Evolutionary conservation across 2,888 invertebrate species (phyloP), one percentile per base, ranked within the genome.

Genomic region (Caradrina clavipalpis): DNA sequence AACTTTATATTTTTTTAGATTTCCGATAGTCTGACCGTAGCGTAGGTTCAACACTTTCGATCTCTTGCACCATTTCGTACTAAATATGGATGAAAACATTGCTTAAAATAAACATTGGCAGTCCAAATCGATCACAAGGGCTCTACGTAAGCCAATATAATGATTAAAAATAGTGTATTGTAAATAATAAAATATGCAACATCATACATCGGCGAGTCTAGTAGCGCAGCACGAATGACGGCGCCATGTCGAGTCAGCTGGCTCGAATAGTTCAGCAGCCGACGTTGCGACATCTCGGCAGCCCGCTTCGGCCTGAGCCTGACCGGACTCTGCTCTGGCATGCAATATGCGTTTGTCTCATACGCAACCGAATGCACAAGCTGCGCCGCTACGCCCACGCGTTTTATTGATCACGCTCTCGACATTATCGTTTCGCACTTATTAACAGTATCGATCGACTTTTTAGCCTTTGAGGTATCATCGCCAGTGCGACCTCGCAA

Each of bases 401-500:
- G 72, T 64, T 72, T 66, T 77, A 75, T 81, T 73, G 76, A 76
- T 78, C 67, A 78, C 77, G 81, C 61, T 79, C 64, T 82, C 73
- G 77, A 78, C 78, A 76, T 66, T 75, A 81, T 77, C 79, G 49
- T 66, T 84, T 78, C 75, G 73, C 82, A 76, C 76, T 76, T 78
- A 84, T 80, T 76, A 78, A 78, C 78, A 72, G 73, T 84, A 87
- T 86, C 87, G 87, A 87, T 87, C 86, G 87, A 86, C 84, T 88
- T 88, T 86, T 87, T 82, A 85, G 83, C 82, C 82, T 88, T 83
- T 87, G 82, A 85, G 78, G 81, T 82, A 84, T 86, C 86, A 84
- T 74, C 84, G 85, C 87, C 87, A 79, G 78, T 74, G 78, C 90
- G 93, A 93, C 94, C 94, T 92, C 91, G 86, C 91, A 93, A 94